Evolutionary conservation across 2,888 invertebrate species (phyloP), one percentile per base, ranked within the genome.

Genomic region (Philhelius pedissequus): DNA sequence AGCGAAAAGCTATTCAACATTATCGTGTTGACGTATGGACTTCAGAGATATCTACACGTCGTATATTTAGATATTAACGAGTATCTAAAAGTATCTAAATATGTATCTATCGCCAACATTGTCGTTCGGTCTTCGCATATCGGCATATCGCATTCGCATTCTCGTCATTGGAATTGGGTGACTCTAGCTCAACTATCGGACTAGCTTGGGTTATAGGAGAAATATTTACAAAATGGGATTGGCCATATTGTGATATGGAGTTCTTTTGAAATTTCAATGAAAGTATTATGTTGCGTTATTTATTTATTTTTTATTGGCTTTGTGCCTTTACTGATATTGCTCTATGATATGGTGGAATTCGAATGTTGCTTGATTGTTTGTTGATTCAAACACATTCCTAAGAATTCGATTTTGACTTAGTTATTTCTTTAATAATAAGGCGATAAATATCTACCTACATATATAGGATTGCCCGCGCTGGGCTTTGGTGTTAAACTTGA

Each of bases 201-300:
- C 43, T 20, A 45, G 45, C 45, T 71, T 54, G 68, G 80, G 52
- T 71, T 75, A 25, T 25, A 68, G 52, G 13, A 68, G 20, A 83
- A 62, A 80, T 84, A 80, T 80, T 75, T 84, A 84, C 84, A 84
- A 84, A 84, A 68, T 84, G 84, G 84, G 84, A 84, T 84, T 84
- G 84, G 84, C 84, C 84, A 84, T n/a, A 80, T 84, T 80, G 84
- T 76, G 75, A 80, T 79, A 76, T 68, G 48, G 76, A 76, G 84
- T 84, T 84, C 84, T 80, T 80, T 84, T 84, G 71, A 80, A 84
- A 84, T 84, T 84, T 84, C 84, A 84, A 84, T 76, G 80, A 84
- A 80, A 84, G 84, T 84, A 84, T 84, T 76, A 68, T 80, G 84
- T 84, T 84, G 68, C 84, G 48, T 64, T 64, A 20, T 45, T 64